Evolutionary conservation across 2,888 invertebrate genomes (phyloP).

Genomic region (Ochropleura plecta): DNA sequence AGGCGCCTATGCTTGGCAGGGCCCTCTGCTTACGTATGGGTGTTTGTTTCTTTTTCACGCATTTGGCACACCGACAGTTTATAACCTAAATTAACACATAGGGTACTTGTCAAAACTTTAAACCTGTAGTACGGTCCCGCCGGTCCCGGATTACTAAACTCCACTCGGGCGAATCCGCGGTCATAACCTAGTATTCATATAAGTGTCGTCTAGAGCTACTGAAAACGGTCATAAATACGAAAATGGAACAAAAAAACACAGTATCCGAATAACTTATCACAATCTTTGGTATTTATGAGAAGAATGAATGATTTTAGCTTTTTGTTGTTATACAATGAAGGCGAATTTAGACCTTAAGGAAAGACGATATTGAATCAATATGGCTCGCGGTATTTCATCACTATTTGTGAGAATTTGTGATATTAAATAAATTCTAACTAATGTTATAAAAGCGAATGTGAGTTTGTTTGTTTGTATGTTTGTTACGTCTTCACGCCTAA

Average conservation of each 20-base stretch:
- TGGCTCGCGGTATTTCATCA: constrained; percentile 3
- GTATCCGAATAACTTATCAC: constrained; percentile 2
- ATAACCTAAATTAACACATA: too few species aligned
- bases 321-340: constrained; percentile 2
- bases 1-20: too few species aligned
- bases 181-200: background rate
- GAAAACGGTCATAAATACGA: background rate
- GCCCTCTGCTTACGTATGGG: too few species aligned
- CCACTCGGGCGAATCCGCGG: too few species aligned
- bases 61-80: too few species aligned
- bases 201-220: background rate
- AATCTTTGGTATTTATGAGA: constrained; percentile 18
- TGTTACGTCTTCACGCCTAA: too few species aligned
- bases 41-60: too few species aligned
- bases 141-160: too few species aligned
- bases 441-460: too few species aligned
- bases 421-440: background rate
- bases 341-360: background rate
- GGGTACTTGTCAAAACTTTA: too few species aligned
- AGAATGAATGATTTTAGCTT: constrained; percentile 3
- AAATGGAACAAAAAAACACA: background rate
- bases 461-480: too few species aligned
- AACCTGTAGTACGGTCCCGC: too few species aligned
- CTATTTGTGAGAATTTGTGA: constrained; percentile 1
- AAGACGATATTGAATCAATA: background rate